Evolutionary conservation across 2,888 invertebrate species (phyloP).

Genomic region (Lutraria lutraria): DNA sequence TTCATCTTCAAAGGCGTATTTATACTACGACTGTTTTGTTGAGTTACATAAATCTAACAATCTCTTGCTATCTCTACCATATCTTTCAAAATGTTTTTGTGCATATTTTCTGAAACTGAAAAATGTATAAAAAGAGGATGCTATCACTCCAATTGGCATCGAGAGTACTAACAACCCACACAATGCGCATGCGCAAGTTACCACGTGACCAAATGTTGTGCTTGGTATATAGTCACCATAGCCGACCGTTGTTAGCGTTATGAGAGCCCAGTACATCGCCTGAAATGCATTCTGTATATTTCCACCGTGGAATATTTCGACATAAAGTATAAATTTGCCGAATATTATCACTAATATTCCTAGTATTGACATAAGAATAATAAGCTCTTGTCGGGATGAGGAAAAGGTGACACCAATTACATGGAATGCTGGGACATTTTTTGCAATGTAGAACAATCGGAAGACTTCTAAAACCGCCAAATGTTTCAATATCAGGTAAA

Average conservation of each 20-base stretch:
- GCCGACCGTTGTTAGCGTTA: slow-evolving; percentile 33
- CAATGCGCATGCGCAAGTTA: slow-evolving; percentile 45
- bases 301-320: slow-evolving; percentile 25
- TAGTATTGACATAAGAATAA: slow-evolving; percentile 30
- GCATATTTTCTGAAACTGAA: slow-evolving; percentile 32
- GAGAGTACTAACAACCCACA: slow-evolving; percentile 50
- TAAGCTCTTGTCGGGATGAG: slow-evolving; percentile 41
- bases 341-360: slow-evolving; percentile 46
- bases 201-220: slow-evolving; percentile 46
- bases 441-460: slow-evolving; percentile 32
- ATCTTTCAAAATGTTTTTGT: background rate
- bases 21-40: too few relatives aligned
- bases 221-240: slow-evolving; percentile 40
- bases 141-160: slow-evolving; percentile 53
- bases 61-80: background rate
- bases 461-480: slow-evolving; percentile 21
- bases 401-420: slow-evolving; percentile 39
- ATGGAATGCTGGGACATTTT: slow-evolving; percentile 43
- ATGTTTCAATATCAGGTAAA: slow-evolving; percentile 10
- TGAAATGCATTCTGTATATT: slow-evolving; percentile 25
- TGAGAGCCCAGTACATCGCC: slow-evolving; percentile 39
- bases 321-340: slow-evolving; percentile 42
- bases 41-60: too few relatives aligned
- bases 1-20: too few relatives aligned
- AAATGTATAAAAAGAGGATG: slow-evolving; percentile 44